Conservation (phyloP, 2,888 invertebrate species). For the Helicoverpa assulta region DNA sequence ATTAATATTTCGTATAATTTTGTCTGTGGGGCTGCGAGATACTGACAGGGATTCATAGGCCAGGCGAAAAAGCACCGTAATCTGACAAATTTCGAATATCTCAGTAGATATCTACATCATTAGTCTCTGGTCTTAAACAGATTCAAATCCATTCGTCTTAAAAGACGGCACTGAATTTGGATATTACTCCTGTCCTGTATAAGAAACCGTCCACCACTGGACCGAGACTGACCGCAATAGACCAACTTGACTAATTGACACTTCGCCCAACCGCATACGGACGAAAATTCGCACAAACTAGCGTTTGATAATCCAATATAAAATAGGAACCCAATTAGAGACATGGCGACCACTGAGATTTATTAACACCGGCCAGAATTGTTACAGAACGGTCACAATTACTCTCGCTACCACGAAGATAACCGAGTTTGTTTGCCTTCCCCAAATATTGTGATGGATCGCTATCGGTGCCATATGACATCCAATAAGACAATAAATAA, state of each 20-base stretch:
- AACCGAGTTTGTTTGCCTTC: constrained; percentile 42
- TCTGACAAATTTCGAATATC: no score
- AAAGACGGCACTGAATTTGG: background rate
- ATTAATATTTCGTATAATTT: background rate
- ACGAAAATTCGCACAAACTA: constrained; percentile 3
- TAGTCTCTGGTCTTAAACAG: no score
- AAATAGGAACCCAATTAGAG: constrained; percentile 27
- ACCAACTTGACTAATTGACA: constrained; percentile 12
- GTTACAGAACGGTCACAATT: constrained; percentile 41
- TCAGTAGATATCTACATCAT: no score
- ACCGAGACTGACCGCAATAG: constrained; percentile 1
- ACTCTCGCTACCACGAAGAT: constrained; percentile 54
- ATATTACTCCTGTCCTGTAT: background rate
- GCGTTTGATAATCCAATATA: constrained; percentile 19
- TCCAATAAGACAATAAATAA: constrained; percentile 47
- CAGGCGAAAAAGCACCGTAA: no score
- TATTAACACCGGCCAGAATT: constrained; percentile 20
- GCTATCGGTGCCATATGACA: constrained; percentile 37
- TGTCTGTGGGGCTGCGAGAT: no score
- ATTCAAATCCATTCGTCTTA: background rate
- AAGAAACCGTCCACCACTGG: background rate
- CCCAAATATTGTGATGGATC: constrained; percentile 39
- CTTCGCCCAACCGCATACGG: constrained; percentile 8
- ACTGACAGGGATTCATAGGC: background rate
- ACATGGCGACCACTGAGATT: constrained; percentile 13